Evolutionary conservation across 2,113 vertebrate genomes (phyloP), one percentile per base, ranked within the genome.

Genomic region (Ranitomeya variabilis): DNA sequence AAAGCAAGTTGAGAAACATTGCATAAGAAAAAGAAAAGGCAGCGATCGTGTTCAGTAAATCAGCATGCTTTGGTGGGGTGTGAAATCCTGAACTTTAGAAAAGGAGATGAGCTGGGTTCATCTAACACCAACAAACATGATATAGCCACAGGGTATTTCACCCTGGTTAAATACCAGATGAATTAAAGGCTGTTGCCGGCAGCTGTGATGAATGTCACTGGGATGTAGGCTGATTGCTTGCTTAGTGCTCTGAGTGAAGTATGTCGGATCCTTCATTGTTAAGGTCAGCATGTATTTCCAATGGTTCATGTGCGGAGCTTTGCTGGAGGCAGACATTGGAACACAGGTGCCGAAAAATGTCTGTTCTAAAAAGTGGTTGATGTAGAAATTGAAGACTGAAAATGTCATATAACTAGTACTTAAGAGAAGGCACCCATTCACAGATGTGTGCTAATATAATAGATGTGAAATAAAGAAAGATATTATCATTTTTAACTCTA

Each of bases 111-210:
- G 91, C 92, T 88, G 90, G 88, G 92, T 93, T 94, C 93, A 93
- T 90, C 92, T 95, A 94, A 94, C 94, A 95, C 93, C 93, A 94
- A 93, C 92, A 93, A 93, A 94, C 91, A 92, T 92, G 93, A 93
- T 90, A 93, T 89, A 94, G 93, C 94, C 91, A 89, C 81, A 90
- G 93, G 95, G 93, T 84, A 89, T 92, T 91, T 95, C 93, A 93
- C 92, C 91, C 92, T 91, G 91, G 92, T 92, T 94, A 94, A 95
- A 95, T 93, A 95, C 91, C 94, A 95, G 93, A 94, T 93, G 93
- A 95, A 94, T 93, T 94, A 94, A 94, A 94, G 93, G 93, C 93
- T 89, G 85, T 89, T 92, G 94, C 92, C 92, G 91, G 93, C 64
- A 94, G 94, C 95, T 93, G 92, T 92, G 92, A 93, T 92, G 93